These are phyloP conservation scores for Heterotilapia buettikoferi DNA, from an alignment of 2,113 vertebrate genomes.

Conservation along the genomic window DNA sequence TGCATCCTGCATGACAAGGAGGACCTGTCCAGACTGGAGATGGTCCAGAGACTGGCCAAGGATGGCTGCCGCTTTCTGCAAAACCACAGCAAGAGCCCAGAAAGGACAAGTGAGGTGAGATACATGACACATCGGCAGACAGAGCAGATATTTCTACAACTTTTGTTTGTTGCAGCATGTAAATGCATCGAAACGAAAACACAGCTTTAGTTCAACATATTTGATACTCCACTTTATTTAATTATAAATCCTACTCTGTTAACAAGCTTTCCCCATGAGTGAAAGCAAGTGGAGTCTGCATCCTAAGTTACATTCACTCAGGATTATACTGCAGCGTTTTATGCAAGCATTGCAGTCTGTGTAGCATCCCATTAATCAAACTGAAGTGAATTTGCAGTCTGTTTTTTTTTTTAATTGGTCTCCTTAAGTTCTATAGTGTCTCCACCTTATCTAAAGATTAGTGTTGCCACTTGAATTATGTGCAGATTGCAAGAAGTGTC, in stretches of 20 bases:
- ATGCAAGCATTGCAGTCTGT: background rate
- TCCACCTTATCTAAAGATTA: background rate
- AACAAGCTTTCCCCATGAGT: background rate
- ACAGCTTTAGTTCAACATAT: background rate
- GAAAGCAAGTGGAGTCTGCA: background rate
- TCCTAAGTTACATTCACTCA: background rate
- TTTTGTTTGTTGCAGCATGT: background rate
- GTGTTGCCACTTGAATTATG: background rate
- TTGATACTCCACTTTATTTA: background rate
- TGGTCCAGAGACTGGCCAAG: conserved; percentile 88
- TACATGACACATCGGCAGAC: background rate
- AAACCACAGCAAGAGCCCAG: conserved; percentile 72
- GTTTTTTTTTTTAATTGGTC: background rate
- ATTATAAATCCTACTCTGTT: background rate
- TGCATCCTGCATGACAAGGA: conserved; percentile 84
- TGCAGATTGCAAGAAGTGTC: background rate
- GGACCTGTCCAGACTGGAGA: conserved; percentile 83
- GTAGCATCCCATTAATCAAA: conserved; percentile 16
- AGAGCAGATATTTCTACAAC: background rate
- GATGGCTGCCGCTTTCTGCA: conserved; percentile 86
- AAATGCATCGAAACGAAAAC: background rate
- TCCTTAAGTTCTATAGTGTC: background rate
- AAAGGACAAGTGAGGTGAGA: conserved; percentile 82
- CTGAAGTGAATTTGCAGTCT: background rate
- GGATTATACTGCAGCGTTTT: background rate